Base-by-base conservation (phyloP, 2,888 invertebrate species). In the Pollenia amentaria region DNA sequence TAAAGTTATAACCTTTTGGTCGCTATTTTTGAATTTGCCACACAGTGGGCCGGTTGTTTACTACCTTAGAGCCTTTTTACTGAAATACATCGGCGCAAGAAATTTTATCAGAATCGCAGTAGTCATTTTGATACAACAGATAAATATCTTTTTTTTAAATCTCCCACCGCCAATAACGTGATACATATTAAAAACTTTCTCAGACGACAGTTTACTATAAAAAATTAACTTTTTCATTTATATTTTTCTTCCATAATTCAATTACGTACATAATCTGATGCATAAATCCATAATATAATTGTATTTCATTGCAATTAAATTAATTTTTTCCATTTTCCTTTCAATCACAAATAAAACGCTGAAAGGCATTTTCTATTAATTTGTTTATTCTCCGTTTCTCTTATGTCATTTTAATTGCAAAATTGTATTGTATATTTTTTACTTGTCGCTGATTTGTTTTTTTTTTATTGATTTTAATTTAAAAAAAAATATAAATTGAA, bases 401-500 rank as follows among this genome's bases (percentile, higher is more conserved):
- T 46, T 46, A 69, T 78, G n/a, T 60, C 69, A 69, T 14, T 69
- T 69, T 48, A 78, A 78, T 78, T 60, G 69, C 10, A 55, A 72
- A 55, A 72, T 55, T 64, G n/a, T 73, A 11, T 55, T 80, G 51
- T n/a, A n/a, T n/a, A 64, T 64, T 55, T 72, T 80, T 72, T 46
- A 55, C 18, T 72, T 73, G n/a, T 72, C 65, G 38, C 40, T 48
- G 48, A 42, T 38, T 60, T 48, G 12, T 69, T 69, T 78, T 55
- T 69, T 60, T 78, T 55, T 57, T 46, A 72, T 44, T 72, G 60
- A 44, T 53, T 80, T 21, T 8, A 51, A 29, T 21, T 2, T 1
- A 11, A 44, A 53, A 55, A 42, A 42, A n/a, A 40, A 51, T 18
- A 10, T 21, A 60, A 69, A 62, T 38, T 16, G 38, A 72, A 70